Evolutionary conservation across 2,888 invertebrate species (phyloP), one percentile per base, ranked within the genome.

Genomic region (Tetragnatha montana): DNA sequence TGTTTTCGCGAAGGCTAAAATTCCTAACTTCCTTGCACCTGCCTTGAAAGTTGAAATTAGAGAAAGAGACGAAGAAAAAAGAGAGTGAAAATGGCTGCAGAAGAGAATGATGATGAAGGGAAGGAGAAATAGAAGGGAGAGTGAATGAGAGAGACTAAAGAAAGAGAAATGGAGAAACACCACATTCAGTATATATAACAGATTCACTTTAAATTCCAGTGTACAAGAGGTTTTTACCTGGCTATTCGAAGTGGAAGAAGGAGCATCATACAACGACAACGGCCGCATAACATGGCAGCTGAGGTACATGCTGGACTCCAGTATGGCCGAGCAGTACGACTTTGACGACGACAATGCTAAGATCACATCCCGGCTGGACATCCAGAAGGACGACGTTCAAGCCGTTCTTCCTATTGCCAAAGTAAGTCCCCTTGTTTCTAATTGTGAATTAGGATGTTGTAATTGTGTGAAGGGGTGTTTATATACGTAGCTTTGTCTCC

Each of bases 321-420:
- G 91, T 21, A 90, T 91, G 84, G 88, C 91, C 1, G 1, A 91
- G 92, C 93, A n/a, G 93, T 94, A 91, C 93, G 94, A 92, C 92
- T 93, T 92, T 94, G 93, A 93, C 49, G 93, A 93, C 89, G 93
- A 93, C 81, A 92, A 93, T 47, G 93, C 95, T 92, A 96, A 97
- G 93, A 95, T 97, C 75, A 96, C 97, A 90, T 96, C 97, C 0
- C 95, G 97, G 92, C 95, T 98, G 78, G 97, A 97, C 93, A 96
- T 98, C 91, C 97, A 97, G 93, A 98, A 98, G 93, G 98, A 98
- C 93, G 97, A 98, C 93, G 97, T 98, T 90, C 98, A 98, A 94
- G 97, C 98, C 22, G 97, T 98, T 17, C 95, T 98, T 47, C 98
- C 98, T 19, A 98, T 98, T 93, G 97, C 98, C 89, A 98, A 98